These are phyloP conservation scores for Distichodus sexfasciatus DNA, from an alignment of 2,797 vertebrate genomes.

Conservation along the genomic window DNA sequence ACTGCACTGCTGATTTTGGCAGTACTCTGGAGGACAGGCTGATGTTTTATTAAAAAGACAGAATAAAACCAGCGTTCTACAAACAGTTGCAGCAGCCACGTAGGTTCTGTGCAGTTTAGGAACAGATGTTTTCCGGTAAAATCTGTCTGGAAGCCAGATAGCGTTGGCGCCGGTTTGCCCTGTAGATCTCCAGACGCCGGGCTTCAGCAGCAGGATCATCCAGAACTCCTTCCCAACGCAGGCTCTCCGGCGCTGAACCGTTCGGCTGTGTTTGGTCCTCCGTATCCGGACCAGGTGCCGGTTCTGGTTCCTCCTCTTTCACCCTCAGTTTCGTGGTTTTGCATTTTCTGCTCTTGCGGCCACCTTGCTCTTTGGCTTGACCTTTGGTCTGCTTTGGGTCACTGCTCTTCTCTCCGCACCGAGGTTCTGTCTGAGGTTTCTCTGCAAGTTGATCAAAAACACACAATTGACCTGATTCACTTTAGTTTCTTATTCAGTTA, in stretches of 20 bases:
- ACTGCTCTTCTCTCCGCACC: slow-evolving; percentile 22
- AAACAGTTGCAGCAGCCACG: background rate
- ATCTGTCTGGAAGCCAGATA: slow-evolving; percentile 71
- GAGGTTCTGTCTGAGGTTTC: slow-evolving; percentile 52
- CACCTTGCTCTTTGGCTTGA: slow-evolving; percentile 29
- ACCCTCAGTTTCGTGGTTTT: slow-evolving; percentile 22
- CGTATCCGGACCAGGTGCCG: background rate
- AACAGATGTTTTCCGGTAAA: slow-evolving; percentile 38
- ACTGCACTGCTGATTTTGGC: no score
- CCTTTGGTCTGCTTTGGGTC: slow-evolving; percentile 40
- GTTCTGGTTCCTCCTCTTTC: background rate
- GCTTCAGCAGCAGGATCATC: slow-evolving; percentile 80
- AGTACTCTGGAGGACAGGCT: no score
- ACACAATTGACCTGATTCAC: no score
- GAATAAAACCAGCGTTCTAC: background rate
- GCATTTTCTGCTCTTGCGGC: slow-evolving; percentile 43
- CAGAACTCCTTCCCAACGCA: slow-evolving; percentile 83
- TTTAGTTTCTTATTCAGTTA: no score
- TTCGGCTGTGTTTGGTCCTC: slow-evolving; percentile 43
- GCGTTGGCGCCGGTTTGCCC: slow-evolving; percentile 77
- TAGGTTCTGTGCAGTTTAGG: background rate
- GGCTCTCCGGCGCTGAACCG: slow-evolving; percentile 65
- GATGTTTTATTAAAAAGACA: background rate
- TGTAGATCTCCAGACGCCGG: slow-evolving; percentile 75
- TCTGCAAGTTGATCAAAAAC: slow-evolving; percentile 62